Conservation (phyloP, 2,888 invertebrate species). For the Pantelozetes paolii region DNA sequence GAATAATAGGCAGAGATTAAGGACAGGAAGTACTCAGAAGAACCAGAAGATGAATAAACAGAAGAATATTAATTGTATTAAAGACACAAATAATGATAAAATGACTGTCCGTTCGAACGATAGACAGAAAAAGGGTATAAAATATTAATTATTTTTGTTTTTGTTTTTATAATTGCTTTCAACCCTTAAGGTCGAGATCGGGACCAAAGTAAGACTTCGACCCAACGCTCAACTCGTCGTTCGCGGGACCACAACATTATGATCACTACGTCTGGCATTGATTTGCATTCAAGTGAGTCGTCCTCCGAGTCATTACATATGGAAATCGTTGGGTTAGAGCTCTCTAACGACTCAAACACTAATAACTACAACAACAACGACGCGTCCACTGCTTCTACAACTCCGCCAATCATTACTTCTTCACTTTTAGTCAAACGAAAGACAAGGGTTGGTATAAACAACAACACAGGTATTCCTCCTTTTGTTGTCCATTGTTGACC, state of each 20-base stretch:
- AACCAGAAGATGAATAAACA: background rate
- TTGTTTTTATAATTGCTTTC: background rate
- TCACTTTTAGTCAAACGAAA: conserved; percentile 5
- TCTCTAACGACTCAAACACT: background rate
- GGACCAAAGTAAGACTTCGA: conserved; percentile 8
- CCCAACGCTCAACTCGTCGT: conserved; percentile 17
- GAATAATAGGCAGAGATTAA: conserved; percentile 14
- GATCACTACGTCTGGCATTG: background rate
- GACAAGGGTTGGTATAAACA: conserved; percentile 1
- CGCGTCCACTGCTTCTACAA: background rate
- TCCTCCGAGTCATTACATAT: conserved; percentile 14
- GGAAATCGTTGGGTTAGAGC: conserved; percentile 18
- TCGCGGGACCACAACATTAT: conserved; percentile 23
- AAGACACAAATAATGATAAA: background rate
- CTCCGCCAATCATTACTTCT: conserved; percentile 9
- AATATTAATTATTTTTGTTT: no score
- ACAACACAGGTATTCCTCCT: background rate
- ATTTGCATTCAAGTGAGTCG: conserved; percentile 18
- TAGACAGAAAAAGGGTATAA: background rate
- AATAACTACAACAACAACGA: background rate
- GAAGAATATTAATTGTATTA: background rate
- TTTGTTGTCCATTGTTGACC: no score
- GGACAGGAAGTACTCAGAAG: background rate
- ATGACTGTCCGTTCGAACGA: background rate
- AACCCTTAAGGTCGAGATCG: background rate